Base-by-base conservation (phyloP, 2,888 invertebrate genomes). In the Poecilobothrus nobilitatus region DNA sequence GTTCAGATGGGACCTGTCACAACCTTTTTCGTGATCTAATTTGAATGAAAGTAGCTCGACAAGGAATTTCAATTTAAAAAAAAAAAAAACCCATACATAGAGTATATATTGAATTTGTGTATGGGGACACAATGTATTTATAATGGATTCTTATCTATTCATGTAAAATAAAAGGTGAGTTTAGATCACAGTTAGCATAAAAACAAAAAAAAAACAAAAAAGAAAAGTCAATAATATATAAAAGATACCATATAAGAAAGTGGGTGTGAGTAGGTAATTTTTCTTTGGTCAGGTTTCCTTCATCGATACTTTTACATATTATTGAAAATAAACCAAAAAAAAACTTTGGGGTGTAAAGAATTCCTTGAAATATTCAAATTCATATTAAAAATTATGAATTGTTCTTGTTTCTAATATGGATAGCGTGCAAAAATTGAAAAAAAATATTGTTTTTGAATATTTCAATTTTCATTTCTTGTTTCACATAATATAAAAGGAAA, bases 1-100 rank as follows among this genome's bases (percentile, higher is more conserved):
- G 53, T 53, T 53, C 53, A 53, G 53, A 53, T 53, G 53, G 53
- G 53, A 53, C 53, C 53, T 53, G 53, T 53, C 53, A 53, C 53
- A 53, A 53, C 53, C 53, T 53, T 53, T 27, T 53, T 53, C 53
- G 53, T 53, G 53, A 53, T 53, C 53, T 53, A 53, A 53, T 53
- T 53, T 53, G 53, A 53, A 53, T 53, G 53, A 53, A 53, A 53
- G 53, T 53, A 18, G n/a, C 53, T 53, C 53, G 53, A 53, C 53
- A 53, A 53, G 53, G 18, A 53, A 53, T 53, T 53, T 53, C 53
- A 53, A 53, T 53, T 53, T 6, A 53, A 53, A 37, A 37, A 1
- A 53, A n/a, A 53, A 18, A 53, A 53, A 53, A 53, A 53, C 7
- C 53, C 53, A 53, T 53, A 53, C 15, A 18, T 18, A 53, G 53